phyloP scores from a whole-genome alignment of 2,113 vertebrate genomes.

The Neogobius melanostomus region DNA sequence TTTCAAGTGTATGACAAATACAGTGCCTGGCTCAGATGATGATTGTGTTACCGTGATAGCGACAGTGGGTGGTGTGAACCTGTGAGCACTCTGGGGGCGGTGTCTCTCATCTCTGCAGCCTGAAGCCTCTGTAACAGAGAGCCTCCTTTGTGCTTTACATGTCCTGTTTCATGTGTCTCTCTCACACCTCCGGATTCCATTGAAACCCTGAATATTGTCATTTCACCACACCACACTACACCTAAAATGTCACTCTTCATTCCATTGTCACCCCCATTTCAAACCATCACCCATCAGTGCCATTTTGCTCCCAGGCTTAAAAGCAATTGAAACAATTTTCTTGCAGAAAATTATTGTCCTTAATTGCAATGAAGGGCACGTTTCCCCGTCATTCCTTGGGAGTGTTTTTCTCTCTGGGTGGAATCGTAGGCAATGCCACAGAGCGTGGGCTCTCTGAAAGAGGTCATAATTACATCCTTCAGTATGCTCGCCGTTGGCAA shows the following conservation, averaged over 20 bases:
- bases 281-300: constrained; percentile 70
- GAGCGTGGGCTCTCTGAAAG: constrained; percentile 72
- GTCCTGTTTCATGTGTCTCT: constrained; percentile 23
- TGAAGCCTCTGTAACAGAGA: constrained; percentile 34
- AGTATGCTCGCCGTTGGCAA: constrained; percentile 77
- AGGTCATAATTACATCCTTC: constrained; percentile 81
- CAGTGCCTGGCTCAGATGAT: not conserved
- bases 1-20: not conserved
- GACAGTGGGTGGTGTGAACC: not conserved
- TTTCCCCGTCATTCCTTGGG: constrained; percentile 71
- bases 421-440: constrained; percentile 73
- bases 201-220: constrained; percentile 37
- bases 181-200: constrained; percentile 30
- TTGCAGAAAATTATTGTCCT: constrained; percentile 76
- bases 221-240: constrained; percentile 44
- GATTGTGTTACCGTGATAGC: not conserved
- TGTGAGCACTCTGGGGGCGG: not conserved
- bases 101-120: constrained; percentile 13
- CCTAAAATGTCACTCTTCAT: constrained; percentile 64
- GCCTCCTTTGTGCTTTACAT: constrained; percentile 23
- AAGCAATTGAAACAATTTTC: constrained; percentile 80
- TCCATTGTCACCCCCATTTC: constrained; percentile 66
- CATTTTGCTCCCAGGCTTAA: constrained; percentile 73
- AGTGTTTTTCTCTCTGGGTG: constrained; percentile 68
- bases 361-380: constrained; percentile 78